These are phyloP conservation scores for Dendrocincla tyrannina DNA, from an alignment of 2,797 vertebrate species.

Conservation along the genomic window DNA sequence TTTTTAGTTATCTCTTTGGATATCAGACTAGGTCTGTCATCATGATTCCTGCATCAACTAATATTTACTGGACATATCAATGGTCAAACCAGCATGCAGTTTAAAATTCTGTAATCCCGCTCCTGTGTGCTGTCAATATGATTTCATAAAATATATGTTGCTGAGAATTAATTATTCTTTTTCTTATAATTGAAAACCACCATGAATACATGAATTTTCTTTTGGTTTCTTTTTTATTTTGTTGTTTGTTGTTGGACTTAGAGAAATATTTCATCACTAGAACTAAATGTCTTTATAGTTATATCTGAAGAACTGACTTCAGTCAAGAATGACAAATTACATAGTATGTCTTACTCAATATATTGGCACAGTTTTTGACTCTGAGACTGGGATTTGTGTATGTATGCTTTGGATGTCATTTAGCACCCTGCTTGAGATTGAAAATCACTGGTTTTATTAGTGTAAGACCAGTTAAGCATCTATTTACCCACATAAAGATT, in stretches of 20 bases:
- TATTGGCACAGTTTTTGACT: background rate
- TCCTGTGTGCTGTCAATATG: background rate
- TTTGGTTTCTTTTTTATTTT: background rate
- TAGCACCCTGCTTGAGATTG: background rate
- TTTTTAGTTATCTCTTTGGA: background rate
- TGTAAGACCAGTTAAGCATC: background rate
- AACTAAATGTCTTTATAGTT: background rate
- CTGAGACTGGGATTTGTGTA: background rate
- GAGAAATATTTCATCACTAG: background rate
- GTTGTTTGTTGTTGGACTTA: background rate
- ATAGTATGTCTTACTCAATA: background rate
- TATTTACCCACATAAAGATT: background rate
- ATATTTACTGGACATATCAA: background rate
- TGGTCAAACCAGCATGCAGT: background rate
- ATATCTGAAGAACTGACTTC: background rate
- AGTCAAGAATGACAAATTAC: background rate
- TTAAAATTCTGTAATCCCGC: background rate
- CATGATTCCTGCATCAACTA: background rate
- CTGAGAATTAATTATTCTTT: background rate
- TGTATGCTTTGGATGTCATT: background rate
- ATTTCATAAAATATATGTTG: background rate
- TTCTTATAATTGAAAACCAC: background rate
- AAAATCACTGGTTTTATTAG: accelerated
- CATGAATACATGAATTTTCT: background rate
- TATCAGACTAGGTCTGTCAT: background rate